These are phyloP conservation scores for Siderastrea radians DNA, from an alignment of 92 coral and sea anemone species.

Conservation along the genomic window DNA sequence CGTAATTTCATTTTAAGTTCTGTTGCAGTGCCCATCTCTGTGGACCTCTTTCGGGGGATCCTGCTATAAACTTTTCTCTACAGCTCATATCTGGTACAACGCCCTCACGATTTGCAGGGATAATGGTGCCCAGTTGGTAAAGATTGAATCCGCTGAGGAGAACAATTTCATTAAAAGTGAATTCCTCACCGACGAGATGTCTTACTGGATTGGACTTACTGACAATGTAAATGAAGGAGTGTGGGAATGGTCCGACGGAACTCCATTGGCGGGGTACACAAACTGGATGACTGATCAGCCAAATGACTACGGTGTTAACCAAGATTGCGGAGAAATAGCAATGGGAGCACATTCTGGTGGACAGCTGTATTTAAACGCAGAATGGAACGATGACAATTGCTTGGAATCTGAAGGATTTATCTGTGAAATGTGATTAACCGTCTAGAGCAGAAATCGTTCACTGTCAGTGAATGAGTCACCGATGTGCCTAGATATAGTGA, in stretches of 20 bases:
- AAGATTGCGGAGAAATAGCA: constrained; percentile 3
- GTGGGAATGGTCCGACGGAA: not conserved
- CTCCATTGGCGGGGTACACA: not conserved
- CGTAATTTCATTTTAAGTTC: too few relatives aligned
- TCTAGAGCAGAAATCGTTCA: too few relatives aligned
- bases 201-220: constrained; percentile 6
- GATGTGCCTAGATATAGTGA: too few relatives aligned
- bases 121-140: constrained; percentile 5
- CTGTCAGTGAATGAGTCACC: too few relatives aligned
- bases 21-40: too few relatives aligned
- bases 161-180: not conserved
- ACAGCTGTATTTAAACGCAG: not conserved
- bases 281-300: constrained; percentile 5
- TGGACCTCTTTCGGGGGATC: not conserved
- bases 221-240: not conserved
- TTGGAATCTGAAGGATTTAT: not conserved
- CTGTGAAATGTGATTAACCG: not conserved
- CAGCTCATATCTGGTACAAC: not conserved
- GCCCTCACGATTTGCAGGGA: not conserved
- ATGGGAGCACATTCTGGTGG: not conserved
- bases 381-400: constrained; percentile 1
- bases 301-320: not conserved
- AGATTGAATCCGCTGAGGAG: constrained; percentile 13
- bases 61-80: constrained; percentile 2
- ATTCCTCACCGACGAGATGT: not conserved